Evolutionary conservation across 2,797 vertebrate species (phyloP).

Genomic region (Sus cebifrons): DNA sequence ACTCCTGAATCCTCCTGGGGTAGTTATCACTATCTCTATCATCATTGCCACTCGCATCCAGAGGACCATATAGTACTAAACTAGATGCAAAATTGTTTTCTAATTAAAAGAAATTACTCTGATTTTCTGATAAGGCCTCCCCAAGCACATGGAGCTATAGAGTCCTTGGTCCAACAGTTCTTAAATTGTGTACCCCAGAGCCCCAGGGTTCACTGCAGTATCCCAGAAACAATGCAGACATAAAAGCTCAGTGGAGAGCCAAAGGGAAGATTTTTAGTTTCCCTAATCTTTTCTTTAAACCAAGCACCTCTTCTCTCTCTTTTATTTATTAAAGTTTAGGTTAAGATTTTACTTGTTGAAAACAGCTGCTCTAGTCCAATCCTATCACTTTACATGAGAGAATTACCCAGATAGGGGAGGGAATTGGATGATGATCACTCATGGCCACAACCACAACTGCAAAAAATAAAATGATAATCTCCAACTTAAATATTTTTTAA

Average conservation of each 20-base stretch:
- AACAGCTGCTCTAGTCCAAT: not conserved
- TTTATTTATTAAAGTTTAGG: not conserved
- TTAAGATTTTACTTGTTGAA: not conserved
- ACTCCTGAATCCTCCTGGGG: not conserved
- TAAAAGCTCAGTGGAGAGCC: not conserved
- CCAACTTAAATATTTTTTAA: not conserved
- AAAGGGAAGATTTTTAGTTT: not conserved
- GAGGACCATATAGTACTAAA: not conserved
- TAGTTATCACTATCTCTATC: not conserved
- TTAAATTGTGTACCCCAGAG: not conserved
- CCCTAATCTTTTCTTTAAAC: not conserved
- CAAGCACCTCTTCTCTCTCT: not conserved
- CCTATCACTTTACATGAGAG: not conserved
- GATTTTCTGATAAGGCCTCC: not conserved
- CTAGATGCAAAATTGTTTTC: not conserved
- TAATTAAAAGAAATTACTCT: not conserved
- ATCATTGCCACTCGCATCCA: not conserved
- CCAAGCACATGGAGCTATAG: not conserved
- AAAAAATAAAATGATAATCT: slow-evolving; percentile 18
- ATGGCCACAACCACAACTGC: not conserved
- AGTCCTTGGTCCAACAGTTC: not conserved
- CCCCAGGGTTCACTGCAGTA: not conserved
- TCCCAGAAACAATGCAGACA: not conserved
- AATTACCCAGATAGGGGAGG: not conserved
- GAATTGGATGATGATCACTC: not conserved